These are phyloP conservation scores for Suncus etruscus DNA, from an alignment of 2,113 vertebrate species.

Conservation along the genomic window DNA sequence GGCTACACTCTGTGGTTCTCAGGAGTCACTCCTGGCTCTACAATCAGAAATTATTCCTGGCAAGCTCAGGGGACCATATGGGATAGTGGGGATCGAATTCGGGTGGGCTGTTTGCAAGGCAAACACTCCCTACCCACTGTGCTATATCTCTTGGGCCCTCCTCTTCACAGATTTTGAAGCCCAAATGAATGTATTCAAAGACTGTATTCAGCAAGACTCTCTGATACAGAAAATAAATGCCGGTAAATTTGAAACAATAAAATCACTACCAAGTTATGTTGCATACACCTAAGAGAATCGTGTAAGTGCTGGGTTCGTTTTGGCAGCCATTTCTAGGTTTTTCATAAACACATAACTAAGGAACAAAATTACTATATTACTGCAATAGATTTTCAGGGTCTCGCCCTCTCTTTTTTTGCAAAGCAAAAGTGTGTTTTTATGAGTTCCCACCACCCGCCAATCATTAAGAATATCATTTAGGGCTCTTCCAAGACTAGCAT, in stretches of 20 bases:
- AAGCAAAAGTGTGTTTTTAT: not conserved
- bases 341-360: conserved; percentile 52
- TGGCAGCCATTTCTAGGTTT: not conserved
- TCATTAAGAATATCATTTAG: conserved; percentile 78
- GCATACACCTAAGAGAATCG: conserved; percentile 25
- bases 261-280: conserved; percentile 27
- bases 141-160: not conserved
- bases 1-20: too few species aligned
- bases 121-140: not conserved
- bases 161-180: conserved; percentile 50
- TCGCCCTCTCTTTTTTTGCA: conserved; percentile 29
- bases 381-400: conserved; percentile 70
- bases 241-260: conserved; percentile 49
- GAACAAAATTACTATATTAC: conserved; percentile 68
- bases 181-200: conserved; percentile 44
- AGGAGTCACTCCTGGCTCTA: too few species aligned
- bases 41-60: too few species aligned
- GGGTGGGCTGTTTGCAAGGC: too few species aligned
- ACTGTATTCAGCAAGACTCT: not conserved
- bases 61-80: too few species aligned
- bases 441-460: conserved; percentile 68
- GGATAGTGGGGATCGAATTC: too few species aligned
- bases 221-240: conserved; percentile 47
- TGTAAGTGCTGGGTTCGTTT: not conserved
- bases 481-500: conserved; percentile 65